Conservation (phyloP, 1,140 invertebrate genomes). For the Lasioglossum albipes region DNA sequence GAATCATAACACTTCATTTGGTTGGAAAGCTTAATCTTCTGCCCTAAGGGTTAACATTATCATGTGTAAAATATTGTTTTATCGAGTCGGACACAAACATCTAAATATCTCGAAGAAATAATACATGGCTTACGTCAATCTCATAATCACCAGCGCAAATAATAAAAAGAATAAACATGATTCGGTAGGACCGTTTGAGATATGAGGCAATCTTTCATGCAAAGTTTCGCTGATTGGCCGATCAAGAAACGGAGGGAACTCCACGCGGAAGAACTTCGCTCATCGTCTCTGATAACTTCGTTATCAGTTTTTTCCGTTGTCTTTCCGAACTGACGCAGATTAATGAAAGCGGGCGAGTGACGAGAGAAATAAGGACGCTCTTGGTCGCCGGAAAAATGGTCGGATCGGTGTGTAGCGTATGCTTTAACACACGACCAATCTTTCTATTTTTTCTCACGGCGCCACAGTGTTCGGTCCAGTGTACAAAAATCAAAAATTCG, state of each 20-base stretch:
- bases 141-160: too few relatives aligned
- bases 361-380: conserved; percentile 32
- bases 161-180: too few relatives aligned
- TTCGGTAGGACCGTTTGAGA: too few relatives aligned
- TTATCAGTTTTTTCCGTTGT: conserved; percentile 35
- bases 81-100: too few relatives aligned
- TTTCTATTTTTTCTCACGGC: background rate
- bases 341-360: conserved; percentile 46
- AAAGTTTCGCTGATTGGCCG: background rate
- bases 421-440: conserved; percentile 47
- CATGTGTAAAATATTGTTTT: too few relatives aligned
- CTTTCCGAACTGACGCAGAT: conserved; percentile 49
- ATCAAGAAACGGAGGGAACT: background rate
- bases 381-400: conserved; percentile 15
- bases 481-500: too few relatives aligned
- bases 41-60: too few relatives aligned
- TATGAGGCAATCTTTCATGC: background rate
- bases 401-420: conserved; percentile 35
- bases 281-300: conserved; percentile 33
- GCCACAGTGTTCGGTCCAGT: too few relatives aligned
- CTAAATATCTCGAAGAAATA: too few relatives aligned
- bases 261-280: background rate
- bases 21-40: too few relatives aligned
- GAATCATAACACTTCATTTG: too few relatives aligned
- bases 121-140: too few relatives aligned